These are phyloP conservation scores for Ophion ellenae DNA, from an alignment of 2,888 invertebrate species.

Conservation along the genomic window DNA sequence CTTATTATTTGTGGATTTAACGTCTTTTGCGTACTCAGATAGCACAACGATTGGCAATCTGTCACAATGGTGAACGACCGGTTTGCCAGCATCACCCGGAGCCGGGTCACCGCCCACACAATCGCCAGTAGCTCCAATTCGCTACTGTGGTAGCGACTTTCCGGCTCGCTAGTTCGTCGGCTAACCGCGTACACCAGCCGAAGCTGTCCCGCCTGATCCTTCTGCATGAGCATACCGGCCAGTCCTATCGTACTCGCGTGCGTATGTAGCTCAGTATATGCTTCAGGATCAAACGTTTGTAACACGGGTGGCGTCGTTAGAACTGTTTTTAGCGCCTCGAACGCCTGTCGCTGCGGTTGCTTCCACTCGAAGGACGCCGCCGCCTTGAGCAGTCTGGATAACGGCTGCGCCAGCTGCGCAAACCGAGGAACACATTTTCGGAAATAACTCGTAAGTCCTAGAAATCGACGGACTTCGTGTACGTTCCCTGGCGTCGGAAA, in stretches of 20 bases:
- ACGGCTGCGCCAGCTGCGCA: not conserved
- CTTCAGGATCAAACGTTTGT: not conserved
- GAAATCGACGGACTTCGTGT: not conserved
- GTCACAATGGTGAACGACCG: not conserved
- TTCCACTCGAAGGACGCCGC: not conserved
- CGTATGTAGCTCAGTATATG: not conserved
- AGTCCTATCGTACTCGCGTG: not conserved
- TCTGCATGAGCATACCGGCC: constrained; percentile 2
- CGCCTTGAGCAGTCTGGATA: not conserved
- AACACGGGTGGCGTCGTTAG: not conserved
- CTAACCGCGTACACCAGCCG: not conserved
- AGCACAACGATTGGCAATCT: not conserved
- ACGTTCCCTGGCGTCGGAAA: not conserved
- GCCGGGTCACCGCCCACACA: too few species aligned
- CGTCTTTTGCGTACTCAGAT: not conserved
- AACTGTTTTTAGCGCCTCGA: not conserved
- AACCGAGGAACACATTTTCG: not conserved
- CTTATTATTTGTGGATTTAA: not conserved
- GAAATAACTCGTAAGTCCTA: not conserved
- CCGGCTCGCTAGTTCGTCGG: too few species aligned
- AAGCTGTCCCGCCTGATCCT: not conserved
- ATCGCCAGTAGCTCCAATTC: too few species aligned
- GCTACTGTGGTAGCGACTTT: too few species aligned
- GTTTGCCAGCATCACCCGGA: not conserved
- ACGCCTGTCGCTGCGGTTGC: not conserved